These are phyloP conservation scores for Centropristis striata DNA, from an alignment of 2,113 vertebrate genomes.

Conservation along the genomic window DNA sequence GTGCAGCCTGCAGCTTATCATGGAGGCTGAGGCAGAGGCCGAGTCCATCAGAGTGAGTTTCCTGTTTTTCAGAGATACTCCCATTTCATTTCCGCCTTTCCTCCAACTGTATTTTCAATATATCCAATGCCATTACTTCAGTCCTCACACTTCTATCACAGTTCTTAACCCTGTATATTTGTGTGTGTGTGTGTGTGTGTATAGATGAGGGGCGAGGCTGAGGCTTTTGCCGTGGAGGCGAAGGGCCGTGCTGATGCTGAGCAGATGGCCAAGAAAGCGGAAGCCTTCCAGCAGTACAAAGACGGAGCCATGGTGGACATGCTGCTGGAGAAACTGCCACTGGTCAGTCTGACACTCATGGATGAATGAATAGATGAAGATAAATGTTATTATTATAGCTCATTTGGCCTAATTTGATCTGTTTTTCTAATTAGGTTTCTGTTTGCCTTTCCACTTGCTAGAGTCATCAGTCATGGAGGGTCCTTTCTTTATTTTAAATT, in stretches of 20 bases:
- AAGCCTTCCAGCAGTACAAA: conserved; percentile 92
- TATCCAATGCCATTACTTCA: background rate
- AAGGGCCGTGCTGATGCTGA: conserved; percentile 91
- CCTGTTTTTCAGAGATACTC: background rate
- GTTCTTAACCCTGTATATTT: background rate
- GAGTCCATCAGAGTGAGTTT: conserved; percentile 90
- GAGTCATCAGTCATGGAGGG: no score
- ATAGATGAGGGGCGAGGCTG: conserved; percentile 92
- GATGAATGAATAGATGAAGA: background rate
- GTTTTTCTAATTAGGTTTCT: no score
- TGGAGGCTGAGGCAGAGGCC: conserved; percentile 93
- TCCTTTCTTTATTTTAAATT: no score
- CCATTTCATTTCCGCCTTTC: background rate
- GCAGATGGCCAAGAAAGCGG: conserved; percentile 94
- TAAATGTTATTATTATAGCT: background rate
- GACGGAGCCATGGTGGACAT: conserved; percentile 95
- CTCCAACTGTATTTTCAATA: background rate
- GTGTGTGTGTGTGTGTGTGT: conserved; percentile 16
- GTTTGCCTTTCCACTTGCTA: no score
- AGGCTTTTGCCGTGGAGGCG: conserved; percentile 90
- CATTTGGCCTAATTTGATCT: no score
- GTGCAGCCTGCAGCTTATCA: conserved; percentile 89
- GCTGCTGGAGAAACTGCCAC: conserved; percentile 92
- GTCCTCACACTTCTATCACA: no score
- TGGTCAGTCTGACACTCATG: conserved; percentile 81